phyloP scores from a whole-genome alignment of 2,888 invertebrate genomes.

The Lampropteryx suffumata region DNA sequence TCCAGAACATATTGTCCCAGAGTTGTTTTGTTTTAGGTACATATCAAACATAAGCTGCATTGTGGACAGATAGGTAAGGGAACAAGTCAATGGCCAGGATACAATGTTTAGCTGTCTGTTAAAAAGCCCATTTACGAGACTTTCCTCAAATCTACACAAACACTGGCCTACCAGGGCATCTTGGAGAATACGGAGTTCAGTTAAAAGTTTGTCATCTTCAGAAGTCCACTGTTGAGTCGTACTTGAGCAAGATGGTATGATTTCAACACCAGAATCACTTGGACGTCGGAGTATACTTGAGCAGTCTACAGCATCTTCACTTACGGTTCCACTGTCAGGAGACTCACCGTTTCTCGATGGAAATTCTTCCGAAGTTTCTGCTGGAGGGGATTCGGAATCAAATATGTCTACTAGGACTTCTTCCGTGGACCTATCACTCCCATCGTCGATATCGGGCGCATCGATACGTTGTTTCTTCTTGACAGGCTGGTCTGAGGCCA shows the following conservation, averaged over 20 bases:
- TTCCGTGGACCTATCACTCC: slow-evolving; percentile 76
- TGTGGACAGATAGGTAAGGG: slow-evolving; percentile 91
- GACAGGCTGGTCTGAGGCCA: slow-evolving; percentile 92
- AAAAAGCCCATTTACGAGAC: slow-evolving; percentile 87
- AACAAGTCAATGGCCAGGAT: slow-evolving; percentile 72
- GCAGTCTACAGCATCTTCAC: slow-evolving; percentile 79
- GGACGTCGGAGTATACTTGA: slow-evolving; percentile 66
- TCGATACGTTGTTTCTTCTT: slow-evolving; percentile 92
- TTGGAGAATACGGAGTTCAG: slow-evolving; percentile 84
- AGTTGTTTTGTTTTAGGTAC: slow-evolving; percentile 91
- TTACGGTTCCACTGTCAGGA: slow-evolving; percentile 76
- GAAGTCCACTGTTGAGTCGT: slow-evolving; percentile 61
- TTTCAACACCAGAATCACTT: slow-evolving; percentile 58
- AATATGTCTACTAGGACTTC: slow-evolving; percentile 73
- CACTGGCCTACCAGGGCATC: slow-evolving; percentile 89
- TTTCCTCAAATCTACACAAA: slow-evolving; percentile 89
- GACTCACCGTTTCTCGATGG: slow-evolving; percentile 71
- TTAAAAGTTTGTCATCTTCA: slow-evolving; percentile 66
- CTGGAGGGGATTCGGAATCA: slow-evolving; percentile 63
- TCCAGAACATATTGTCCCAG: slow-evolving; percentile 91
- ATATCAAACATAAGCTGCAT: slow-evolving; percentile 92
- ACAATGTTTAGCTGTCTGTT: slow-evolving; percentile 83
- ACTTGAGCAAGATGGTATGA: slow-evolving; percentile 71
- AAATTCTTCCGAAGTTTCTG: slow-evolving; percentile 72
- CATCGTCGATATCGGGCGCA: slow-evolving; percentile 83